Evolutionary conservation across 1,140 invertebrate species (phyloP), one percentile per base, ranked within the genome.

Genomic region (Heliconius eleuchia): DNA sequence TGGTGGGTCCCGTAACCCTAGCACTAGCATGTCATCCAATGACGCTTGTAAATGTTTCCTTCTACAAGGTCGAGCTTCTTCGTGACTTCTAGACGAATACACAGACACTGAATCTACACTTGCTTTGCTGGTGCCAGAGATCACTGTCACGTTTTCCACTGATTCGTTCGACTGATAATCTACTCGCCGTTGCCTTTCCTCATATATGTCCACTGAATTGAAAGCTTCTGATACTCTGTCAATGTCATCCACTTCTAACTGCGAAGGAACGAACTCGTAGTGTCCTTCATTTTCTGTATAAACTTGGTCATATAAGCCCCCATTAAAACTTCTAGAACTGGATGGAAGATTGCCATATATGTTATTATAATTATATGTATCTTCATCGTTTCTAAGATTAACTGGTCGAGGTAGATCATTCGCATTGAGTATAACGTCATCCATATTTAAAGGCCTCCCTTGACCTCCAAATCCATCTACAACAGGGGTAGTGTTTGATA

Each of bases 61-160:
- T 3, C 89, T 80, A 30, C 89, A 80, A 0, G 90, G 90, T 1
- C 89, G 77, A 8, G 91, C 88, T 76, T 94, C 92, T 71, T 95
- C 95, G 71, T 94, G 91, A 86, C 94, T 96, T 81, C 95, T 94
- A 0, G 94, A 94, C 71, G 95, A 95, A 77, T 95, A 95, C 71
- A 95, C 84, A 0, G 95, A 95, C 55, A 96, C 89, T 5, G 95
- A 94, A 76, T 96, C 95, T 52, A 92, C 89, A 74, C 95, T 95
- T 23, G 87, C 87, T 77, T 91, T 92, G 81, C 88, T 92, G 2
- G 87, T 90, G 16, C 87, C 92, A 19, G 94, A 95, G 0, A 93
- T 87, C 8, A 94, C 92, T 1, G 93, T 94, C 39, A 91, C 91
- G 81, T 92, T 92, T 71, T 93, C 93, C 34, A 94, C 90, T 3